Percentiles rank a stretch among this genome's conserved stretches.
Conservation (phyloP, 2,797 vertebrate species). For the Steatocranus sp. region DNA sequence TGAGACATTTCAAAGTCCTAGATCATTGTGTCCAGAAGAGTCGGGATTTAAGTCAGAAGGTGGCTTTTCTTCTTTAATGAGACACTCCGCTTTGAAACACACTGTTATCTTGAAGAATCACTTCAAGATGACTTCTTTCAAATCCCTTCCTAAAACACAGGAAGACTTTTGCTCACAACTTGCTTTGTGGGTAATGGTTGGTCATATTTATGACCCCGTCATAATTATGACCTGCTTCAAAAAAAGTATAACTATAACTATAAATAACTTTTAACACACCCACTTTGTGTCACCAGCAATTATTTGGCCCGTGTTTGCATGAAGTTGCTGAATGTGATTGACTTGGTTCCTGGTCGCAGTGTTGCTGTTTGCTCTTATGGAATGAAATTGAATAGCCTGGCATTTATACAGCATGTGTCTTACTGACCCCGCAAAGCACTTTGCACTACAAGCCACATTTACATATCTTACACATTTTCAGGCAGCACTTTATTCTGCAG, state of each 20-base stretch:
- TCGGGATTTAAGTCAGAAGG: not conserved
- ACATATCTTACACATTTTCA: not conserved
- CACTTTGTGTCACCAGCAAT: not conserved
- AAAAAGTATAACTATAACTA: not conserved
- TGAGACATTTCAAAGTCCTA: not conserved
- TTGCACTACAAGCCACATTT: not conserved
- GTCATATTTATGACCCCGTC: not conserved
- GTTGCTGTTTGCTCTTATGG: not conserved
- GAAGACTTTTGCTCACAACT: not conserved
- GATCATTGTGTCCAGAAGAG: not conserved
- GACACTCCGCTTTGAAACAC: not conserved
- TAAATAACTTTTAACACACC: not conserved
- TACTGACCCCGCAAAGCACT: not conserved
- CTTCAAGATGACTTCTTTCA: not conserved
- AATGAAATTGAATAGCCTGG: not conserved
- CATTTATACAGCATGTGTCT: not conserved
- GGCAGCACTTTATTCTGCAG: not conserved
- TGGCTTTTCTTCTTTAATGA: not conserved
- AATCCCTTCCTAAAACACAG: not conserved
- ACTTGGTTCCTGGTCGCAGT: not conserved
- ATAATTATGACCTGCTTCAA: not conserved
- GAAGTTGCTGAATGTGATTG: not conserved
- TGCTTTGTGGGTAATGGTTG: not conserved
- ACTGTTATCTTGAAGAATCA: not conserved
- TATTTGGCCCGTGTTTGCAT: accelerated